phyloP scores from a whole-genome alignment of 2,797 vertebrate genomes.

The Hypotaenidia okinawae region DNA sequence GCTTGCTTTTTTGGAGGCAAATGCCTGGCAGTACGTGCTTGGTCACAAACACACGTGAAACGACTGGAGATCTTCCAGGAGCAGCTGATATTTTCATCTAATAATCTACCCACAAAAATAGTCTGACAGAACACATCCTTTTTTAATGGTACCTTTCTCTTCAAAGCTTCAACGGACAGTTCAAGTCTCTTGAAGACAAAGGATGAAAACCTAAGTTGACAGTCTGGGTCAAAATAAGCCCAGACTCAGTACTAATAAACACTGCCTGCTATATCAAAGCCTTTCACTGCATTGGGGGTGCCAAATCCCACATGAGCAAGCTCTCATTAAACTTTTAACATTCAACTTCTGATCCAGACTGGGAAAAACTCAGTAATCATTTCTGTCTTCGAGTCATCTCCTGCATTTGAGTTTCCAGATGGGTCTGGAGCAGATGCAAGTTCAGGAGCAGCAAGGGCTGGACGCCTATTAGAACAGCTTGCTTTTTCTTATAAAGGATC shows the following conservation, averaged over 20 bases:
- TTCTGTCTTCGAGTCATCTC: not conserved
- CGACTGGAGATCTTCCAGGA: not conserved
- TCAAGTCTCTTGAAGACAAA: not conserved
- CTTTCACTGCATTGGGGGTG: not conserved
- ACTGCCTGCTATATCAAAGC: not conserved
- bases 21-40: not conserved
- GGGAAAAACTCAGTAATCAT: not conserved
- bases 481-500: not conserved
- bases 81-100: not conserved
- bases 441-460: not conserved
- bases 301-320: not conserved
- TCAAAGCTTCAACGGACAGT: not conserved
- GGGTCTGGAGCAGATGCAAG: not conserved
- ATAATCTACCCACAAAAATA: not conserved
- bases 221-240: not conserved
- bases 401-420: not conserved
- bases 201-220: not conserved
- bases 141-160: not conserved
- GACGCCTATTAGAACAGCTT: not conserved
- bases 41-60: not conserved
- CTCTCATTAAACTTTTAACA: not conserved
- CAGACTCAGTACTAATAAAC: not conserved
- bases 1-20: conserved; percentile 7
- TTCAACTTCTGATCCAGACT: not conserved
- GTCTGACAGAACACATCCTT: not conserved